Base-by-base conservation (phyloP, 1,140 invertebrate genomes). In the Pomacea maculata region DNA sequence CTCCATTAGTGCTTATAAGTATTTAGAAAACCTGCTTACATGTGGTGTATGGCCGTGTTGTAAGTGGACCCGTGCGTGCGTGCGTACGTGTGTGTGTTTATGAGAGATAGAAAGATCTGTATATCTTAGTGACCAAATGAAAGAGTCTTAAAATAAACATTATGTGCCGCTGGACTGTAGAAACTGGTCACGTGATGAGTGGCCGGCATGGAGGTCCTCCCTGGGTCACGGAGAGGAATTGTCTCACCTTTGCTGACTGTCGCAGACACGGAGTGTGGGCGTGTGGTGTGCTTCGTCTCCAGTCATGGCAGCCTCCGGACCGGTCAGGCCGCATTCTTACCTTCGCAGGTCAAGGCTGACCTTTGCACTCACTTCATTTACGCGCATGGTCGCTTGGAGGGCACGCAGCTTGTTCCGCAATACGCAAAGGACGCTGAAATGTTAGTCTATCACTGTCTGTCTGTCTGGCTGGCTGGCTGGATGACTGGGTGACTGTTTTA, bases 281-380 rank as follows among this genome's bases (percentile, higher is more conserved):
- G 75, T 3, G 55, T 76, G 9, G 75, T 76, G n/a, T 76, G 75
- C 57, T 76, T 57, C 57, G 19, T 57, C 1, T 57, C 75, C 14
- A 76, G 57, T n/a, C n/a, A 19, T 19, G 75, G 34, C 12, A 9
- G 21, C 45, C 55, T 57, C 57, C 52, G 75, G 6, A 19, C 75
- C 2, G 21, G 57, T 17, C 93, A 94, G 54, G 97, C 97, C n/a
- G 67, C 67, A 21, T 94, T 95, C 85, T 93, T 92, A 14, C 88
- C 95, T 0, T 90, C 93, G 17, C 92, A 94, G 74, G 90, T 96
- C 11, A 94, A 96, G 55, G 93, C 94, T 0, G 93, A 92, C 11
- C 93, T 94, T 86, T 97, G 96, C 91, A 95, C 95, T 12, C 95
- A 96, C 88, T 88, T 96, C 8, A 93, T 96, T 75, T 96, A 96